Base-by-base conservation (phyloP, 2,797 vertebrate species). In the Crenuchus spilurus region DNA sequence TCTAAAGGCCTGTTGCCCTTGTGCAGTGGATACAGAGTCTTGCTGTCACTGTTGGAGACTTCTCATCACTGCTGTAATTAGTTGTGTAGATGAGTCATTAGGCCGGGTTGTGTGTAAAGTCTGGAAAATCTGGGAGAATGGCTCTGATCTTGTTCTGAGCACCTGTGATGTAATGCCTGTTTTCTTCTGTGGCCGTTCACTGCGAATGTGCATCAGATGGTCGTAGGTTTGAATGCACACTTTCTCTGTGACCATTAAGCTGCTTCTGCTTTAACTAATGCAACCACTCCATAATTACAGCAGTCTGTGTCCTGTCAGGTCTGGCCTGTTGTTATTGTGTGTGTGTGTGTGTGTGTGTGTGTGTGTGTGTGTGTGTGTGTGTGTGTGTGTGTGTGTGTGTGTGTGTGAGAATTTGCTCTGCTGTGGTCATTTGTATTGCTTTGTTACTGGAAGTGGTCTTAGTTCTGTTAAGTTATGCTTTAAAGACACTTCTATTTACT, bases 381-480 rank as follows among this genome's bases (percentile, higher is more conserved):
- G n/a, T n/a, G n/a, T n/a, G n/a, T n/a, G n/a, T n/a, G n/a, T 14
- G 10, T 46, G 2, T 24, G 0, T 28, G 14, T 35, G 10, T 30
- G 18, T 69, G 11, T 31, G 6, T 11, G 33, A 73, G 54, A 37
- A 77, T 77, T 9, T 13, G 10, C 65, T 48, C 8, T 8, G 44
- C 33, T 78, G 84, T 77, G 71, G 80, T 75, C 49, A 28, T 3
- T 80, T 73, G 48, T 66, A 74, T 44, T 73, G 4, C 66, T 61
- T 84, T 73, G 75, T 87, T 78, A 82, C 30, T 69, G 54, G 75
- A 83, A 84, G 72, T 84, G 74, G 62, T 10, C 10, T 75, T 39
- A 11, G 58, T 44, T 78, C 74, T 69, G 30, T 51, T 3, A 33
- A 28, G 44, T 18, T 61, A 9, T 1, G 28, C n/a, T 14, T 6